Percentiles rank a stretch among this genome's conserved stretches.
phyloP scores from a whole-genome alignment of 2,797 vertebrate genomes.

The Oceanodroma leucorhoa region DNA sequence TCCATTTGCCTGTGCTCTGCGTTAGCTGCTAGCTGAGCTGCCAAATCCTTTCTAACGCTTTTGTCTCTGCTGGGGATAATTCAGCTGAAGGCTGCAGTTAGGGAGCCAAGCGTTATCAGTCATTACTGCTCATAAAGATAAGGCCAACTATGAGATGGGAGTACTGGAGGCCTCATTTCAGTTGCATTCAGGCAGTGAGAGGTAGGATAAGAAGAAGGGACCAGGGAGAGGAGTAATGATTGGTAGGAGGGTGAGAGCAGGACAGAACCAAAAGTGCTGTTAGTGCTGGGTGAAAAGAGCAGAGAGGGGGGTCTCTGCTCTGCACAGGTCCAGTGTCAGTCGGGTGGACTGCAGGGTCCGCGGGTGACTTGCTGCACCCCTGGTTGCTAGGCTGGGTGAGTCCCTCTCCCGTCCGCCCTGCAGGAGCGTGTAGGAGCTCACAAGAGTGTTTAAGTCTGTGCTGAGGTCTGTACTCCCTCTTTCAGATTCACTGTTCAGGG shows the following conservation, averaged over 20 bases:
- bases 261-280: not conserved
- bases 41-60: constrained; percentile 9
- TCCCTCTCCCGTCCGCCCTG: not conserved
- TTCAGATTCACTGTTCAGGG: not conserved
- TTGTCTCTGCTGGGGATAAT: not conserved
- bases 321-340: not conserved
- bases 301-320: not conserved
- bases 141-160: not conserved
- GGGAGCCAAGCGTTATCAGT: not conserved
- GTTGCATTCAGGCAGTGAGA: not conserved
- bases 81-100: constrained; percentile 12
- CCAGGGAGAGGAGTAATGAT: too few relatives aligned
- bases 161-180: not conserved
- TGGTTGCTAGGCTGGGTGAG: not conserved
- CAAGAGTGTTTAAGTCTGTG: fast-evolving
- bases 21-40: constrained; percentile 25
- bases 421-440: not conserved
- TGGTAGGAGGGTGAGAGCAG: not conserved
- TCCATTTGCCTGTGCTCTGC: not conserved
- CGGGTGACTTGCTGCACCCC: not conserved
- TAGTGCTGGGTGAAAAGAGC: not conserved
- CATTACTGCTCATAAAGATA: not conserved
- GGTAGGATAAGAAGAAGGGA: not conserved
- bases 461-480: not conserved
- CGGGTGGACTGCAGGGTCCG: fast-evolving